Percentiles rank a stretch among this genome's conserved stretches.
phyloP scores from a whole-genome alignment of 2,888 invertebrate species.

The Pristionchus japonicus region DNA sequence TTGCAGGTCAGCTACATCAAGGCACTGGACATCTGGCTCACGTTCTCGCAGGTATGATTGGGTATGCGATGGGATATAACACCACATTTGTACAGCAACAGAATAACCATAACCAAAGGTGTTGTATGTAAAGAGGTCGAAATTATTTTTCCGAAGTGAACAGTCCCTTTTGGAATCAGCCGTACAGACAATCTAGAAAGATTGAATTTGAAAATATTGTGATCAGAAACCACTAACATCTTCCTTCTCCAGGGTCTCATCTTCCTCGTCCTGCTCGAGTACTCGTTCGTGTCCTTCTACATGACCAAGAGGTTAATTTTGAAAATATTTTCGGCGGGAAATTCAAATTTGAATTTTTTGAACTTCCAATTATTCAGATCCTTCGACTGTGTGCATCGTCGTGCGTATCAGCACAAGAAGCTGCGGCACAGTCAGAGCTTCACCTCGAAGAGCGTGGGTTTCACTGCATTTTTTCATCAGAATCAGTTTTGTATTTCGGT shows the following conservation, averaged over 20 bases:
- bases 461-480: background rate
- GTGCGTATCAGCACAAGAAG: slow-evolving; percentile 31
- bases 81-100: too few species aligned
- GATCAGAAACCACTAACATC: too few species aligned
- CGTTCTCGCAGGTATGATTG: slow-evolving; percentile 68
- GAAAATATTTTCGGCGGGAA: background rate
- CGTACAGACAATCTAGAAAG: too few species aligned
- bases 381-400: slow-evolving; percentile 46
- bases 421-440: slow-evolving; percentile 9
- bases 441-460: slow-evolving; percentile 16
- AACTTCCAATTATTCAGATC: background rate
- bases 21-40: slow-evolving; percentile 74
- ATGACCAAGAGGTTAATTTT: slow-evolving; percentile 63
- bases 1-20: slow-evolving; percentile 68
- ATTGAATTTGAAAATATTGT: too few species aligned
- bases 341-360: too few species aligned
- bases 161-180: too few species aligned
- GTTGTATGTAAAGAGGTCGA: too few species aligned
- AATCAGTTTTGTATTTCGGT: too few species aligned
- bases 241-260: slow-evolving; percentile 70
- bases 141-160: too few species aligned
- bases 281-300: slow-evolving; percentile 74
- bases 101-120: too few species aligned
- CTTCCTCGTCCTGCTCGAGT: slow-evolving; percentile 74
- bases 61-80: too few species aligned